Percentiles rank a stretch among this genome's conserved stretches.
Conservation (phyloP, 2,888 invertebrate species). For the Mactromeris polynyma region DNA sequence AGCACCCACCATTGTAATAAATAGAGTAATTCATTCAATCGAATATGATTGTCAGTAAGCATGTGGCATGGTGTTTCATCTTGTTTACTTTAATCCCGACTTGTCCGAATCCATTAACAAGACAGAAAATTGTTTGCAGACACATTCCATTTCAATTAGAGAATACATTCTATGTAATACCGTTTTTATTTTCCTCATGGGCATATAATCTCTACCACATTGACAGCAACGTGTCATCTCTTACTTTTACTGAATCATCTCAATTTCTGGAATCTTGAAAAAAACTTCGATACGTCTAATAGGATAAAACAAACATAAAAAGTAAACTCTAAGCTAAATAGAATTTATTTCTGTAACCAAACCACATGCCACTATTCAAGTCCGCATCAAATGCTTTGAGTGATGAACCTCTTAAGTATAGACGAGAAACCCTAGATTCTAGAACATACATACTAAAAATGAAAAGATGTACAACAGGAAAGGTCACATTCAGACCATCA, state of each 20-base stretch:
- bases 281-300: neutral
- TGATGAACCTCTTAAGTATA: too few relatives aligned
- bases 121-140: neutral
- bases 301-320: too few relatives aligned
- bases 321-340: too few relatives aligned
- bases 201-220: neutral
- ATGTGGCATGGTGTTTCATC: neutral
- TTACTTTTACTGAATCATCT: neutral
- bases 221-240: neutral
- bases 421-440: too few relatives aligned
- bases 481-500: too few relatives aligned
- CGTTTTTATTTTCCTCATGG: constrained; percentile 1
- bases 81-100: neutral
- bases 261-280: constrained; percentile 2
- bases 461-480: too few relatives aligned
- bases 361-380: too few relatives aligned
- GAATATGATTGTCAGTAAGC: neutral
- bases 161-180: neutral
- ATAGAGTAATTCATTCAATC: neutral
- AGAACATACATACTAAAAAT: too few relatives aligned
- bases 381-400: too few relatives aligned
- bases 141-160: constrained; percentile 4
- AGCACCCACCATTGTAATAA: neutral
- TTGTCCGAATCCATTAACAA: constrained; percentile 5
- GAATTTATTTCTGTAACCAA: too few relatives aligned